Conservation (phyloP, 2,113 vertebrate species). For the Cyanoramphus novaezelandiae region DNA sequence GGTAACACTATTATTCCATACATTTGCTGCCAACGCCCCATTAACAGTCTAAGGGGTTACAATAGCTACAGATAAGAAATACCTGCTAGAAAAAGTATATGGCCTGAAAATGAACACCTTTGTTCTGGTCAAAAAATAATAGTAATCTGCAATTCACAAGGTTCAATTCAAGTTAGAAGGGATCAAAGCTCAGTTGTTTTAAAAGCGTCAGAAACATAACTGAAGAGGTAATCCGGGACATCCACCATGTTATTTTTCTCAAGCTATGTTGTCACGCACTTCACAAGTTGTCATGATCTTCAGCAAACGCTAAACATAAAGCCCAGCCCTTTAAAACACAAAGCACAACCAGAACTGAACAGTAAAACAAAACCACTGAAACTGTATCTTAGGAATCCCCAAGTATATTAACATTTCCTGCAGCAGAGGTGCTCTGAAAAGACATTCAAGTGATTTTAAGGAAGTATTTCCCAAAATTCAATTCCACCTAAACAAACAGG, state of each 20-base stretch:
- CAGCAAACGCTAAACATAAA: background rate
- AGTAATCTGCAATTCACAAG: constrained; percentile 45
- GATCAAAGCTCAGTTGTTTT: background rate
- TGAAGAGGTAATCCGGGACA: background rate
- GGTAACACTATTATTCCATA: background rate
- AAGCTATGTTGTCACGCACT: background rate
- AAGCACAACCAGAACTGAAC: background rate
- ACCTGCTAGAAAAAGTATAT: background rate
- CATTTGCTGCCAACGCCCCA: background rate
- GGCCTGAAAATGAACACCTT: constrained; percentile 6
- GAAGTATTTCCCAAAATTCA: background rate
- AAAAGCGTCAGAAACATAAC: background rate
- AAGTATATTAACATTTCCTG: background rate
- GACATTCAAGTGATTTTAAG: background rate
- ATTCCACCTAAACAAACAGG: background rate
- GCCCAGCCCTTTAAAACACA: constrained; percentile 27
- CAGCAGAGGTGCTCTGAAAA: background rate
- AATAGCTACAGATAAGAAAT: constrained; percentile 8
- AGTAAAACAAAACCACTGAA: constrained; percentile 26
- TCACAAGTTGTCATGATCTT: background rate
- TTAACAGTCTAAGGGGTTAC: constrained; percentile 35
- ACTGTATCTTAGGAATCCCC: background rate
- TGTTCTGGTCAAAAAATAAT: constrained; percentile 20
- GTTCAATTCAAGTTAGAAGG: constrained; percentile 27
- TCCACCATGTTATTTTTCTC: background rate